Base-by-base conservation (phyloP, 2,888 invertebrate species). In the Papilio elwesi region DNA sequence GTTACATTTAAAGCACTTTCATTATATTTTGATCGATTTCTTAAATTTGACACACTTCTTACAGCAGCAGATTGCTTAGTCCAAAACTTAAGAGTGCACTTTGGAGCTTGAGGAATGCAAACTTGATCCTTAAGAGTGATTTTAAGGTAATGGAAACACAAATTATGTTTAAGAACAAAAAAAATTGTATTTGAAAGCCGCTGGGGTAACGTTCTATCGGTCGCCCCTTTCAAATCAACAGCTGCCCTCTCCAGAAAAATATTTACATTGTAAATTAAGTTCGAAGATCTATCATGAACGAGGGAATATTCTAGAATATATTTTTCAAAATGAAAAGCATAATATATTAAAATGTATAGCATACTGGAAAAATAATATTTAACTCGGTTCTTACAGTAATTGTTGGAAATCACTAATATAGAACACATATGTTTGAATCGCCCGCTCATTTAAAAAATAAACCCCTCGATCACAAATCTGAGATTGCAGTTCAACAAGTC, bases 191-290 rank as follows among this genome's bases (percentile, higher is more conserved):
- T 57, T 57, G 38, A 43, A n/a, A 59, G 9, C 43, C 43, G n/a
- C 43, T 43, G 0, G 10, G 43, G 59, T 9, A 43, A 38, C 13
- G 57, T 59, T 55, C n/a, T 38, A 36, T 43, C 43, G n/a, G 57
- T 38, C 7, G 11, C n/a, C 66, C 52, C 52, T 63, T 49, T 47
- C 26, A 70, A 70, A 62, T 63, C 63, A 70, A 70, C 63, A 63
- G 43, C 13, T 63, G 62, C 36, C 52, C 12, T 62, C n/a, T 52
- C 12, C 62, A 47, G 47, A 52, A 63, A 70, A 70, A 70, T 70
- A 63, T 70, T 70, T 62, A 63, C 69, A 70, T 70, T 70, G 52
- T 63, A 70, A 70, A 70, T 70, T 63, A 62, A 43, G 43, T 62
- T 47, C 47, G 15, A 38, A n/a, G 63, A 10, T 47, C 52, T 59